Base-by-base conservation (phyloP, 1,140 invertebrate genomes). In the Carposina sasakii region DNA sequence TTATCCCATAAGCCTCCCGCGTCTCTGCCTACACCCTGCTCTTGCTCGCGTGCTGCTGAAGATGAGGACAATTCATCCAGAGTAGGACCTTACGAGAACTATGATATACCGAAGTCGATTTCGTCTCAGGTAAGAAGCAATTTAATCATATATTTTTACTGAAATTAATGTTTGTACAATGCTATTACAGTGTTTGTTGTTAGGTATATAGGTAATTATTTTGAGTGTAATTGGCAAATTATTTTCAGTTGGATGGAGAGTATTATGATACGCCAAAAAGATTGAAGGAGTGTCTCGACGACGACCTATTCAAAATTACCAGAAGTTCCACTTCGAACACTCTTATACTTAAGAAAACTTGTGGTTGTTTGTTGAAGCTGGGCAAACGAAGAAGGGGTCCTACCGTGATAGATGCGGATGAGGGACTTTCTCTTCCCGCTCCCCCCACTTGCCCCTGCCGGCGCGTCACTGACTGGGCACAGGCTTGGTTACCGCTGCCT, bases 231-330 rank as follows among this genome's bases (percentile, higher is more conserved):
- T 22, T 40, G 13, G 15, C 45, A 23, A 13, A 37, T 23, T 43
- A 50, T 34, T 39, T 28, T 17, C 52, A 84, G 79, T 62, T 71
- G 4, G 73, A 78, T n/a, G 78, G 66, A 22, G 85, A 91, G 63
- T 89, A 91, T 66, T 93, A 93, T 71, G 92, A 93, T 60, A 93
- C 91, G 0, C 92, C 92, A n/a, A 88, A 91, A 44, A 91, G 91
- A 53, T 86, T 93, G 3, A 92, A 91, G 64, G 91, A 92, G 68
- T 90, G 89, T 64, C 74, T 92, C 12, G 86, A 88, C 57, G 87
- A 83, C 58, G 87, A 84, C 71, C 77, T 81, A 79, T 89, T 85
- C 73, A 87, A 54, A 87, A 88, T 85, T 78, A 91, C 79, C 62
- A 78, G 68, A 50, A 91, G 87, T 52, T 88, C 87, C 3, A 87